These are phyloP conservation scores for Trichoplusia ni DNA, from an alignment of 1,140 invertebrate genomes.

Conservation along the genomic window DNA sequence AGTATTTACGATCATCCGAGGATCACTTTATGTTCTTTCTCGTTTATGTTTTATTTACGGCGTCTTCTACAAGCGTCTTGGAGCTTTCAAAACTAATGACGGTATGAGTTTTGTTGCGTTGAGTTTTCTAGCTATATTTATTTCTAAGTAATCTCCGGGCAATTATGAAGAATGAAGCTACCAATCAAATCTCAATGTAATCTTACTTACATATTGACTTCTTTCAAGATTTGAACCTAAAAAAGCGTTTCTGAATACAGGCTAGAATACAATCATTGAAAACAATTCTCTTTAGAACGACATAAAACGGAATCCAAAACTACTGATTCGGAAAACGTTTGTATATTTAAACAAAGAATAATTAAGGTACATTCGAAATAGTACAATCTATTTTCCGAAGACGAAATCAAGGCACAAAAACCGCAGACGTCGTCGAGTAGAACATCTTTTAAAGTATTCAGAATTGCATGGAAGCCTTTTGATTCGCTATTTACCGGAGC, in stretches of 20 bases:
- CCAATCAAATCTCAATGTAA: no score
- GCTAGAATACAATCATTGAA: no score
- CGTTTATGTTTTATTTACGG: slow-evolving; percentile 31
- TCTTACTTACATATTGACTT: no score
- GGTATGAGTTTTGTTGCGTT: background rate
- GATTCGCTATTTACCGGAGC: slow-evolving; percentile 62
- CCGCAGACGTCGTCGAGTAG: slow-evolving; percentile 1
- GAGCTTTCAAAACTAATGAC: background rate
- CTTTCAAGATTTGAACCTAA: no score
- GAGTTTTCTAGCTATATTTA: background rate
- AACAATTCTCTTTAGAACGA: no score
- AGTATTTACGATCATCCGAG: slow-evolving; percentile 40
- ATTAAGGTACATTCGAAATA: no score
- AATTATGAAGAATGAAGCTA: no score
- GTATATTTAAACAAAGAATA: no score
- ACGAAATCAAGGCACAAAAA: slow-evolving; percentile 9
- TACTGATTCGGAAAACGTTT: no score
- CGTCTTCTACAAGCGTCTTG: background rate
- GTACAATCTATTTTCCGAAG: no score
- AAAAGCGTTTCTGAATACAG: no score
- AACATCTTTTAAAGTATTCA: slow-evolving; percentile 36
- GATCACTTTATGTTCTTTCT: slow-evolving; percentile 36
- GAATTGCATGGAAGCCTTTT: slow-evolving; percentile 59
- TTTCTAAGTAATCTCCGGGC: background rate
- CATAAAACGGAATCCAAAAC: no score